Percentiles rank a stretch among this genome's conserved stretches.
phyloP scores from a whole-genome alignment of 2,797 vertebrate genomes.

The Poecilia velifera region DNA sequence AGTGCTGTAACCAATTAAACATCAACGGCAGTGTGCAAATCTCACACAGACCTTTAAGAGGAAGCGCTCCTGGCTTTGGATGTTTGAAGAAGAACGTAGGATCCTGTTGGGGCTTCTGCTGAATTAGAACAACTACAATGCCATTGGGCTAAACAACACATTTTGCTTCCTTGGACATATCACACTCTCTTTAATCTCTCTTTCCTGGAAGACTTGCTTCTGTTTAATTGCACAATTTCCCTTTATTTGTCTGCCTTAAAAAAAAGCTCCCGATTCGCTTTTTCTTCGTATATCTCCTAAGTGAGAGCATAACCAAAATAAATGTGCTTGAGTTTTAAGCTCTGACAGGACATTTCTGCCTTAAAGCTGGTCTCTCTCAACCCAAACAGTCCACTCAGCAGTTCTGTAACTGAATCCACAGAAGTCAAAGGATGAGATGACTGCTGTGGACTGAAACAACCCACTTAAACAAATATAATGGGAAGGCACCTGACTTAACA shows the following conservation, averaged over 20 bases:
- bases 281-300: constrained; percentile 11
- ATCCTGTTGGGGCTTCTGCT: constrained; percentile 14
- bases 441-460: constrained; percentile 41
- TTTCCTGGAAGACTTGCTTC: constrained; percentile 5
- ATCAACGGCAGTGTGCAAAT: constrained; percentile 13
- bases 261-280: neutral
- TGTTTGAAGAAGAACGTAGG: constrained; percentile 9
- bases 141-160: neutral
- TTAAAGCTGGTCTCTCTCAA: constrained; percentile 49
- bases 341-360: constrained; percentile 29
- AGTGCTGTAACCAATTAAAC: constrained; percentile 12
- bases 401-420: constrained; percentile 42
- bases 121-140: constrained; percentile 13
- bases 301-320: constrained; percentile 9
- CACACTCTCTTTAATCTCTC: neutral
- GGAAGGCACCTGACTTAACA: constrained; percentile 56
- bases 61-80: neutral
- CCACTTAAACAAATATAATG: constrained; percentile 45
- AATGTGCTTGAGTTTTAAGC: neutral
- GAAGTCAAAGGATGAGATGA: constrained; percentile 35
- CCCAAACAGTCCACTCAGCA: constrained; percentile 62
- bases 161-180: neutral
- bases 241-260: neutral
- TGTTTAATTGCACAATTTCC: constrained; percentile 2
- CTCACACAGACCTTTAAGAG: constrained; percentile 15